Evolutionary conservation across 2,797 vertebrate species (phyloP).

Genomic region (Brachyalestes nurse): DNA sequence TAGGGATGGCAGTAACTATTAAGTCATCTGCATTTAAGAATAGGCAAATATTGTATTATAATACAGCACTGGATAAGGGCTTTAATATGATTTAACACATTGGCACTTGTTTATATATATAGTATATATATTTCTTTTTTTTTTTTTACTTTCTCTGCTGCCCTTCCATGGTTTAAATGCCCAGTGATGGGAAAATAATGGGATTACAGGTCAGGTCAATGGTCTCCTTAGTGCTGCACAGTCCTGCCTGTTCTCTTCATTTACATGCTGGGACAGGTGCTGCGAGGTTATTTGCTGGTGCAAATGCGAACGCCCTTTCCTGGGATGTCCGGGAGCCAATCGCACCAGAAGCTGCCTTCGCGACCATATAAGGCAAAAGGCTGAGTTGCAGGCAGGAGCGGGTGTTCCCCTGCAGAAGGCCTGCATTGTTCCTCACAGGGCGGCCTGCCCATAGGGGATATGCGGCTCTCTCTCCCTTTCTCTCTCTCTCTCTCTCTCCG

Average conservation of each 20-base stretch:
- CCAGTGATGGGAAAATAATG: not conserved
- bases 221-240: not conserved
- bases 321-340: conserved; percentile 56
- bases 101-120: not conserved
- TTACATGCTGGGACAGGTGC: conserved; percentile 61
- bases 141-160: not conserved
- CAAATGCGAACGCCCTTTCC: conserved; percentile 32
- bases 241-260: conserved; percentile 32
- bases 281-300: conserved; percentile 50
- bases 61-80: no score
- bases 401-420: conserved; percentile 62
- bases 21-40: no score
- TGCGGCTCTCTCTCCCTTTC: conserved; percentile 1
- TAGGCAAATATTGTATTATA: no score
- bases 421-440: conserved; percentile 55
- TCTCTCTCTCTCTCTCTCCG: conserved; percentile 10
- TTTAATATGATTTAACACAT: not conserved
- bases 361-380: conserved; percentile 64
- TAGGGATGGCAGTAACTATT: no score
- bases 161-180: not conserved
- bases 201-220: not conserved
- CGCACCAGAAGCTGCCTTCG: conserved; percentile 56
- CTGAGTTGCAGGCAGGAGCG: conserved; percentile 35
- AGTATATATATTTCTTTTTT: not conserved
- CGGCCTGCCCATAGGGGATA: conserved; percentile 39